Evolutionary conservation across 2,888 invertebrate genomes (phyloP), one percentile per base, ranked within the genome.

Genomic region (Nineta flava): DNA sequence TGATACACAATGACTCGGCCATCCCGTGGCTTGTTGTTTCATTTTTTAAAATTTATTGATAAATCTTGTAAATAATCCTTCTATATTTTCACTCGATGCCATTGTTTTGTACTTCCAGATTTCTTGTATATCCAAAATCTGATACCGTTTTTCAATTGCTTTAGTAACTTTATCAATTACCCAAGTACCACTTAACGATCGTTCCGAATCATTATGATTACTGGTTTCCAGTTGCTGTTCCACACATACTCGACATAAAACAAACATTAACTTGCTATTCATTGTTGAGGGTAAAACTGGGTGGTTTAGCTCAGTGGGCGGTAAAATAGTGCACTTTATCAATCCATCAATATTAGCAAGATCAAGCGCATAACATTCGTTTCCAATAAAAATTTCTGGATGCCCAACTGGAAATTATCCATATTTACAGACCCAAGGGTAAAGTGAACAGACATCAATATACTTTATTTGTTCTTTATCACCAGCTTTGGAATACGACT

Each of bases 161-260:
- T 57, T 59, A 31, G 55, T 26, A 0, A 67, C 44, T 53, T 66
- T 65, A 13, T 59, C 60, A 1, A 57, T 55, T 13, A 63, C 59
- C 62, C 60, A 66, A 2, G 62, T 61, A 7, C 52, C 50, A 1
- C 38, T 43, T 12, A 53, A 16, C 9, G 49, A 35, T 38, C 53
- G 16, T 34, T 47, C 65, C 60, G 53, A 53, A 10, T 58, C 52
- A n/a, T 49, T 53, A 51, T 66, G 63, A 2, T n/a, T 32, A 50
- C 65, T 68, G 1, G 54, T 52, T 2, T 51, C n/a, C n/a, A n/a
- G 40, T 38, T 40, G 16, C 46, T 53, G 31, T 62, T 58, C 31
- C 55, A 59, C n/a, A 53, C 64, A 64, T 1, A 54, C 56, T 9
- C 57, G 53, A 56, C 65, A 65, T 3, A 67, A 51, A 1, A 57